phyloP scores from a whole-genome alignment of 2,113 vertebrate species.

The Daubentonia madagascariensis region DNA sequence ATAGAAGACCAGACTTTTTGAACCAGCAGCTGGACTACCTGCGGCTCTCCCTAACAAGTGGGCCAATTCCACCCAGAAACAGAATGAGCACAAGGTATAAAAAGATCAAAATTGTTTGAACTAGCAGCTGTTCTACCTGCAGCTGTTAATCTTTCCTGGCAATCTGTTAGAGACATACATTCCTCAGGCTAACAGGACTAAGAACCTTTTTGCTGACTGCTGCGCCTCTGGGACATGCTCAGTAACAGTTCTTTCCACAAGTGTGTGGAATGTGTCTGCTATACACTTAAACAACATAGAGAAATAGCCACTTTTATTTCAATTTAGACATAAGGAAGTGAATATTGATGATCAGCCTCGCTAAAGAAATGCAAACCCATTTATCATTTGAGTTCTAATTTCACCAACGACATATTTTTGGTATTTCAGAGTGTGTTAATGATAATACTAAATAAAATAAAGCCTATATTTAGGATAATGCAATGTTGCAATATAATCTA shows the following conservation, averaged over 20 bases:
- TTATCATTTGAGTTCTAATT: conserved; percentile 25
- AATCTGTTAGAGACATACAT: conserved; percentile 80
- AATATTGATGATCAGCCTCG: background rate
- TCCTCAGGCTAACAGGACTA: conserved; percentile 79
- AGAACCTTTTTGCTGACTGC: conserved; percentile 83
- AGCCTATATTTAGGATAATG: background rate
- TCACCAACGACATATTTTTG: background rate
- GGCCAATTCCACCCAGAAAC: conserved; percentile 76
- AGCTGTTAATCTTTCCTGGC: conserved; percentile 85
- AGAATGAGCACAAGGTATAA: conserved; percentile 80
- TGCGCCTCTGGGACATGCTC: conserved; percentile 79
- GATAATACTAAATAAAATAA: background rate
- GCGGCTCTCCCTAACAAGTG: conserved; percentile 77
- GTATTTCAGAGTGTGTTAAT: background rate
- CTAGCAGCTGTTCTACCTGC: conserved; percentile 81
- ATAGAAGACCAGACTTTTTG: conserved; percentile 70
- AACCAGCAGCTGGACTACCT: conserved; percentile 81
- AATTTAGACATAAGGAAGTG: background rate
- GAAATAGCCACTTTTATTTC: conserved; percentile 17
- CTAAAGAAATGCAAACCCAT: background rate
- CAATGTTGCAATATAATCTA: background rate
- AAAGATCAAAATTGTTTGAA: conserved; percentile 84
- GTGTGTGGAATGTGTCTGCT: conserved; percentile 58
- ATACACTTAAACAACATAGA: background rate
- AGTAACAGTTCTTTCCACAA: conserved; percentile 55